A percentile compares a stretch with the other conserved stretches of the same genome.
Evolutionary conservation across 2,113 vertebrate species (phyloP).

Genomic region (Elephas maximus): DNA sequence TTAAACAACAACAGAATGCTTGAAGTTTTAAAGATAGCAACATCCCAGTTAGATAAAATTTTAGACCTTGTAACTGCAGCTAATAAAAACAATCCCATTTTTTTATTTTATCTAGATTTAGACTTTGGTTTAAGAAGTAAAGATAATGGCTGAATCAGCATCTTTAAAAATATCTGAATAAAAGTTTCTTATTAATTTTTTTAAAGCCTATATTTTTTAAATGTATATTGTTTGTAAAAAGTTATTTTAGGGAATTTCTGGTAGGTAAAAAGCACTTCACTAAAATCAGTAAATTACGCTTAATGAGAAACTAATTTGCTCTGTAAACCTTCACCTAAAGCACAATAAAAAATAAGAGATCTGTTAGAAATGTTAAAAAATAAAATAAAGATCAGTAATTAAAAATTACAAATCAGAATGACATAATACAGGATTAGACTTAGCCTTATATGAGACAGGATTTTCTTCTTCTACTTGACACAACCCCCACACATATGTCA

Average conservation of each 20-base stretch:
- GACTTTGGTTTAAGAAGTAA: slow-evolving; percentile 42
- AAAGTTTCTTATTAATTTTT: slow-evolving; percentile 51
- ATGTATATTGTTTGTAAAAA: neutral
- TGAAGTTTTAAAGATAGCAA: slow-evolving; percentile 49
- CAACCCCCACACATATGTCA: neutral
- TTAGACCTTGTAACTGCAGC: slow-evolving; percentile 11
- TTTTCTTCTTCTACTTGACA: slow-evolving; percentile 69
- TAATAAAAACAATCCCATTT: slow-evolving; percentile 42
- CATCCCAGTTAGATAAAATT: neutral
- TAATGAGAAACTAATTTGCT: too few species aligned
- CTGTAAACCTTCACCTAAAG: too few species aligned
- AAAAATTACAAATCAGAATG: slow-evolving; percentile 48
- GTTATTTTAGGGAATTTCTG: slow-evolving; percentile 19
- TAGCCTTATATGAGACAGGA: neutral
- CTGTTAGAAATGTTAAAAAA: too few species aligned
- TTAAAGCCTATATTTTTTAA: slow-evolving; percentile 34
- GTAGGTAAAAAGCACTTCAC: slow-evolving; percentile 2
- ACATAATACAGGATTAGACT: slow-evolving; percentile 11
- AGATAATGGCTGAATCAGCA: neutral
- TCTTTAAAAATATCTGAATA: slow-evolving; percentile 60
- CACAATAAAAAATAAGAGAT: too few species aligned
- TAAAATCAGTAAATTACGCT: slow-evolving; percentile 50
- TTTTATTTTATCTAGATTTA: slow-evolving; percentile 51
- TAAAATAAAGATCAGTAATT: too few species aligned
- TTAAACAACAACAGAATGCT: neutral